Conservation (phyloP, 2,888 invertebrate genomes). For the Neoitamus cyanurus region DNA sequence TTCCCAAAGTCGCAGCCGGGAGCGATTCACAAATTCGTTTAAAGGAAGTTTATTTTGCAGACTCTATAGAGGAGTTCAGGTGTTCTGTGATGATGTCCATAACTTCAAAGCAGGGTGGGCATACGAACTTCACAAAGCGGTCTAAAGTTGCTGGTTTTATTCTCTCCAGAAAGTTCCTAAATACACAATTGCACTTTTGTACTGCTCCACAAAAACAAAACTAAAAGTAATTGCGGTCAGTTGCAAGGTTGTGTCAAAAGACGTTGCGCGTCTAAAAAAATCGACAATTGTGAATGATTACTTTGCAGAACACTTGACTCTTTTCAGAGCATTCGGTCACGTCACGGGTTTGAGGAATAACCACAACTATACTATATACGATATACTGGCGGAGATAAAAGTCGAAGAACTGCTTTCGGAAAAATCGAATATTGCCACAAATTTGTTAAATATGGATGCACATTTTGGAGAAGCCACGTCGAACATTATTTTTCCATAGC, state of each 20-base stretch:
- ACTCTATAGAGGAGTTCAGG: neutral
- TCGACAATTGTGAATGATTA: neutral
- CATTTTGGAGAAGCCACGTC: no score
- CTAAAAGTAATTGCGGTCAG: neutral
- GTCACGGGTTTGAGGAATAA: no score
- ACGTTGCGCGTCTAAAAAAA: neutral
- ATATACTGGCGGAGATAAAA: no score
- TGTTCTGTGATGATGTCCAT: neutral
- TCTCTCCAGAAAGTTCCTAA: neutral
- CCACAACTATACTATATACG: no score
- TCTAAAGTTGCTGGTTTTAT: neutral
- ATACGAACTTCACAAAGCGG: neutral
- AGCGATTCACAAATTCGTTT: neutral
- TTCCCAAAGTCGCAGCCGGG: neutral
- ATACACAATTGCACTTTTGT: neutral
- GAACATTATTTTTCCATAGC: no score
- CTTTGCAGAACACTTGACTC: neutral
- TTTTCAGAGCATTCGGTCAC: neutral
- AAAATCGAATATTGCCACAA: no score
- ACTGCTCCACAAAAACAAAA: neutral
- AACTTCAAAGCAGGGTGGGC: neutral
- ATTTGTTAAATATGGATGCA: no score
- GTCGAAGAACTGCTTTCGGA: no score
- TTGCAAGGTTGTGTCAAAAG: neutral
- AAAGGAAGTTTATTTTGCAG: neutral